Base-by-base conservation (phyloP, 2,888 invertebrate genomes). In the Geotrupes spiniger region DNA sequence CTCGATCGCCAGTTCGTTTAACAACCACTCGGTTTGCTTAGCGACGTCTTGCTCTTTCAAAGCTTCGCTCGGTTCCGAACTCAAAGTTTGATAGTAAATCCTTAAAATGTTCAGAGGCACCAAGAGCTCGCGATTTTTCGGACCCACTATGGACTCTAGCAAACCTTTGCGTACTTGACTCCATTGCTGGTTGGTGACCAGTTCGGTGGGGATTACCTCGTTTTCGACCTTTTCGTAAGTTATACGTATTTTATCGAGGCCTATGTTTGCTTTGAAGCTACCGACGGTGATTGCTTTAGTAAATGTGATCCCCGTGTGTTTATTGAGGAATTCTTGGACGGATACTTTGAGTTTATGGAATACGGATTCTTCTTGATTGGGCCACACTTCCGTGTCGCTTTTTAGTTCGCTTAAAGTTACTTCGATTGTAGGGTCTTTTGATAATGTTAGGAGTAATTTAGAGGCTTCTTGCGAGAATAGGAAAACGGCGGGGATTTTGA, bases 401-500 rank as follows among this genome's bases (percentile, higher is more conserved):
- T 73, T 75, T 2, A 76, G 63, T 51, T 80, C 80, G 1, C 78
- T 76, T 2, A 82, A 68, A 0, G 76, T 76, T 0, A 86, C 74
- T 25, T 76, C 72, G 11, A 86, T 61, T 5, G 76, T 70, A 0
- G 83, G 79, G 54, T 83, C 73, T 1, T 74, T 70, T 3, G 74
- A 65, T 52, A 87, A 68, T 1, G 83, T 79, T 10, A 80, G 74
- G 0, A 81, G 70, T n/a, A 95, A 72, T 56, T 82, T 78, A 9
- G 76, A 71, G 1, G 87, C 91, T 70, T 95, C 93, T 49, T 80
- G 76, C 4, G 82, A 79, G 70, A 91, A 96, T 43, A 96, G 78
- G 70, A 96, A 96, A 5, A 94, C 89, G n/a, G 92, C 82, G 0
- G 95, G 93, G 64, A 96, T 93, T 55, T 75, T 80, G 4, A 96